Base-by-base conservation (phyloP, 2,797 vertebrate genomes). In the Eulemur coronatus region DNA sequence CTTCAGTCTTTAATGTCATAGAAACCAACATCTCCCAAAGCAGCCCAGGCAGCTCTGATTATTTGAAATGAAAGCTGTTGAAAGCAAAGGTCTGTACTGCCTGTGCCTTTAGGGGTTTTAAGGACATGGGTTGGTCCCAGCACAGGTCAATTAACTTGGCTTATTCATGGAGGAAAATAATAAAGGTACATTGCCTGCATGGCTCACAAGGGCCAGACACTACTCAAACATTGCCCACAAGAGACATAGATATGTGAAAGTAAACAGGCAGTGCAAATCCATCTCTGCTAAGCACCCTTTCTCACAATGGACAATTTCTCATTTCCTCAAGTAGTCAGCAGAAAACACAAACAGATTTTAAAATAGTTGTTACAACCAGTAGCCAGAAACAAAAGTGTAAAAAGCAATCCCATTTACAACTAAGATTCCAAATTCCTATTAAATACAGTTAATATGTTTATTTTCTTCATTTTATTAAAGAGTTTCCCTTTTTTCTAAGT, bases 131-230 rank as follows among this genome's bases (percentile, higher is more conserved):
- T 95, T 84, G 48, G 72, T 84, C 43, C 26, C 75, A 61, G 89
- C 20, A 30, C 28, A 94, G 84, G 84, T 95, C 90, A 91, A 81
- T 97, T 91, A 96, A 96, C 57, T 73, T 92, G 92, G 92, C 67
- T 97, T 92, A 89, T 93, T 95, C 73, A 61, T 13, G 92, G 41
- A 89, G 63, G 57, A 81, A 96, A 95, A 96, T 20, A 22, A 50
- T 89, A 94, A 97, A 90, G 9, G 59, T 38, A 76, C 84, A 94
- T n/a, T 18, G 9, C 46, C 59, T 8, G 1, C 67, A 52, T 70
- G 76, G 57, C 75, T 94, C 92, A 69, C 33, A 70, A 35, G 12
- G 7, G 10, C n/a, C 94, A 79, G 86, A 61, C 43, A 28, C 59
- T 76, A 50, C 67, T 86, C 85, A 97, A 93, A 95, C 43, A 85